A percentile compares a stretch with the other conserved stretches of the same genome.
Conservation (phyloP, 2,113 vertebrate species). For the Heliornis fulica region DNA sequence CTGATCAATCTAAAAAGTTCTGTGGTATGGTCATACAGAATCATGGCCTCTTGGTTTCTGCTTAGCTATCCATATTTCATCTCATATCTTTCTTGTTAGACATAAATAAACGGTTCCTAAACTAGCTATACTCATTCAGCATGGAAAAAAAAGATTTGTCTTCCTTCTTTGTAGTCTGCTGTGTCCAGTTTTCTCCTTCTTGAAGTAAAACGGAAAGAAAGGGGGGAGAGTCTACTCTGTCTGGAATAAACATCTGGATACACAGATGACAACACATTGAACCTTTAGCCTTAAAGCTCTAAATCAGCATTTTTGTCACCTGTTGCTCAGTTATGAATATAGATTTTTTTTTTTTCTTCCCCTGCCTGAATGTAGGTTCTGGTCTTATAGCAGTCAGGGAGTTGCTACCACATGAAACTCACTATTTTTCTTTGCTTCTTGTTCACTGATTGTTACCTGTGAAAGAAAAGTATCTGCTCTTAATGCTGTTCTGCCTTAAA, state of each 20-base stretch:
- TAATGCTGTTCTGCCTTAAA: neutral
- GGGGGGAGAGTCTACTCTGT: neutral
- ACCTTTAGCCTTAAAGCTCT: neutral
- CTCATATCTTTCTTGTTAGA: neutral
- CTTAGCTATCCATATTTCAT: neutral
- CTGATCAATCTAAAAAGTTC: neutral
- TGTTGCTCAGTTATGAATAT: neutral
- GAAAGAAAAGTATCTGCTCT: neutral
- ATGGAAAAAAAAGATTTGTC: neutral
- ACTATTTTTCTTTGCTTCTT: neutral
- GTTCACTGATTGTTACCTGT: neutral
- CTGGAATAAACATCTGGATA: neutral
- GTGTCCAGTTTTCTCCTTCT: neutral
- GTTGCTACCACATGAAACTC: neutral
- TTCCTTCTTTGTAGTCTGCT: neutral
- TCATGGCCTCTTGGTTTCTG: neutral
- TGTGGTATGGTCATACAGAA: neutral
- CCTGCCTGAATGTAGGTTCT: neutral
- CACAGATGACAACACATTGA: neutral
- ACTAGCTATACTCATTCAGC: neutral
- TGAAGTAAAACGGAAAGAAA: neutral
- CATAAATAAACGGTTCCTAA: neutral
- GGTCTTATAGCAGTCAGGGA: neutral
- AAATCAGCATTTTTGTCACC: neutral
- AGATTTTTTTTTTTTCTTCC: neutral